Base-by-base conservation (phyloP, 1,140 invertebrate species). In the Cydia pomonella region DNA sequence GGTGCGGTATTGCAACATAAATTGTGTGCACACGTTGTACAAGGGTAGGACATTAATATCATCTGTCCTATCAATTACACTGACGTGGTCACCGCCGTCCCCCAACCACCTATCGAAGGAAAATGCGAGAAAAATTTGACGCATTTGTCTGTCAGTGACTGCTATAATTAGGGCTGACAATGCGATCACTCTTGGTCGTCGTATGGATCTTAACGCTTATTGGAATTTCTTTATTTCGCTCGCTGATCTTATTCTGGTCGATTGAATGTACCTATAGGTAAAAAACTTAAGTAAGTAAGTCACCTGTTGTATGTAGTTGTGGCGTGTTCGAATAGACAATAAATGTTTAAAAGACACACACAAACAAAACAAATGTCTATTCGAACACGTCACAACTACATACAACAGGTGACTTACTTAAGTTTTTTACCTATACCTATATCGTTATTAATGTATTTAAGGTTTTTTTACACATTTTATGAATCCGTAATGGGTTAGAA, bases 41-140 rank as follows among this genome's bases (percentile, higher is more conserved):
- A 75, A 79, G 78, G 80, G 76, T 50, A 50, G 79, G 80, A 80
- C 83, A 88, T 87, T 87, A 89, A 91, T 87, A 87, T 86, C 83
- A 85, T 84, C 79, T 83, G 85, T 83, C 85, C 86, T 86, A 89
- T 87, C 85, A 89, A 90, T 89, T 88, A 89, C 78, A 83, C 63
- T 75, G 80, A 77, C 82, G 82, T 83, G 86, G 82, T 87, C 82
- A 82, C 82, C 82, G 83, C 79, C 83, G 81, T 53, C 50, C 73
- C 80, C 66, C 82, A 80, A 84, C 82, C 83, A 77, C 77, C 82
- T 82, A 83, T 84, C 79, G 77, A 77, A 81, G 81, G 83, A 84
- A 84, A 83, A 83, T 84, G 84, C 75, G 82, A 81, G 82, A 84
- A 85, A 87, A 89, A 84, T 84, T 85, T 85, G 77, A 84, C 82